phyloP scores from a whole-genome alignment of 2,113 vertebrate genomes.

The Vulpes vulpes region DNA sequence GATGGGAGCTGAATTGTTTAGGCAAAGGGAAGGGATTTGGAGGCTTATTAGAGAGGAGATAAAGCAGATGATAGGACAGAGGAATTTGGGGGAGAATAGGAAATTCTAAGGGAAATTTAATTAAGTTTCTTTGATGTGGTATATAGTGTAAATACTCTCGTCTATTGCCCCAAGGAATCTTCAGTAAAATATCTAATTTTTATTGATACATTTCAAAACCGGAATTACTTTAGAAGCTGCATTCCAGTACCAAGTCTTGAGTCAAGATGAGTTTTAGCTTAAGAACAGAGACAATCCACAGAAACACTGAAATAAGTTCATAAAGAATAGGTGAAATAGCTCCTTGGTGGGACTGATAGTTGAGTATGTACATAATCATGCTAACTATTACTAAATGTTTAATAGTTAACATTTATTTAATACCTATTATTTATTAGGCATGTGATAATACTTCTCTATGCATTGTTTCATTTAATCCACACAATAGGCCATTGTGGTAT shows the following conservation, averaged over 20 bases:
- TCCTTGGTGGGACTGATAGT: background rate
- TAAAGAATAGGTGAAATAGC: background rate
- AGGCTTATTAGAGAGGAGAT: background rate
- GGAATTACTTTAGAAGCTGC: background rate
- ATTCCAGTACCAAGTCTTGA: background rate
- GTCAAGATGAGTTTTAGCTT: background rate
- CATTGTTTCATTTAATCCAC: conserved; percentile 20
- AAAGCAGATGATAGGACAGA: background rate
- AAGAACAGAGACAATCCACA: background rate
- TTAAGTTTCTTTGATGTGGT: background rate
- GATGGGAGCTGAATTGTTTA: background rate
- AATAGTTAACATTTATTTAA: background rate
- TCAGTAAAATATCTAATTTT: background rate
- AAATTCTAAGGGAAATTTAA: conserved; percentile 32
- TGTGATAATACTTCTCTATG: background rate
- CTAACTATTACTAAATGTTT: background rate
- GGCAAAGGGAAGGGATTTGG: background rate
- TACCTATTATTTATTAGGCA: background rate
- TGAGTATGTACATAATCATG: background rate
- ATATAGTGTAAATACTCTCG: background rate
- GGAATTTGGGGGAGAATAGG: background rate
- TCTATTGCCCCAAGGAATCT: background rate
- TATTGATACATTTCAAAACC: conserved; percentile 3
- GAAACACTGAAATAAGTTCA: background rate
- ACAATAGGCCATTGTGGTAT: background rate